These are phyloP conservation scores for Clostera curtula DNA, from an alignment of 2,888 invertebrate genomes.

Conservation along the genomic window DNA sequence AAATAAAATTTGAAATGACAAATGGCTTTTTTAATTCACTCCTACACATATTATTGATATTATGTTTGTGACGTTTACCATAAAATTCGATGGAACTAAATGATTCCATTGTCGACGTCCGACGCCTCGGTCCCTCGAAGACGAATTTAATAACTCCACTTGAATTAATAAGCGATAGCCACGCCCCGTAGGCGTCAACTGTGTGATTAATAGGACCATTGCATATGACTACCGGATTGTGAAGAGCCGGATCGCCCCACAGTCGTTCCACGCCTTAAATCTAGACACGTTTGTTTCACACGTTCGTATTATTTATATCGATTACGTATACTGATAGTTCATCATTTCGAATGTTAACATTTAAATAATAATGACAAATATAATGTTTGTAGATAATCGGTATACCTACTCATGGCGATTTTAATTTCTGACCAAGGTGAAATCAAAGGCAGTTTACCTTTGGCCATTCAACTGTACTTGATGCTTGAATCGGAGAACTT, in stretches of 20 bases:
- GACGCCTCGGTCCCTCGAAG: constrained; percentile 41
- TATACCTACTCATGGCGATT: too few relatives aligned
- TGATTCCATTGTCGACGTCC: constrained; percentile 14
- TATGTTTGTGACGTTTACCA: too few relatives aligned
- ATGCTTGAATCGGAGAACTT: constrained; percentile 19
- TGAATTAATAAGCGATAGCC: constrained; percentile 65
- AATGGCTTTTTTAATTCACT: too few relatives aligned
- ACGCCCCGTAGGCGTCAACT: constrained; percentile 69
- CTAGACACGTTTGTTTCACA: constrained; percentile 40
- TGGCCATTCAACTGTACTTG: constrained; percentile 32
- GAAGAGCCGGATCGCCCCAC: constrained; percentile 38
- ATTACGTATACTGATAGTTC: constrained; percentile 38
- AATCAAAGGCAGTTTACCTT: too few relatives aligned
- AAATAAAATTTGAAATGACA: too few relatives aligned
- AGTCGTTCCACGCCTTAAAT: too few relatives aligned
- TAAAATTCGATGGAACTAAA: too few relatives aligned
- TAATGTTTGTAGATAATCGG: too few relatives aligned
- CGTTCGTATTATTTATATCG: constrained; percentile 47
- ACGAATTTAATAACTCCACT: constrained; percentile 58
- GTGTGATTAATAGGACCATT: constrained; percentile 60
- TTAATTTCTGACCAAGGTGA: too few relatives aligned
- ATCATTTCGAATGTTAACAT: constrained; percentile 48
- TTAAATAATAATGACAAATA: constrained; percentile 48
- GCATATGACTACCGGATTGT: constrained; percentile 56
- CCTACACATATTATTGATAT: too few relatives aligned